phyloP scores from a whole-genome alignment of 92 coral and sea anemone species.

The Plumapathes pennacea region DNA sequence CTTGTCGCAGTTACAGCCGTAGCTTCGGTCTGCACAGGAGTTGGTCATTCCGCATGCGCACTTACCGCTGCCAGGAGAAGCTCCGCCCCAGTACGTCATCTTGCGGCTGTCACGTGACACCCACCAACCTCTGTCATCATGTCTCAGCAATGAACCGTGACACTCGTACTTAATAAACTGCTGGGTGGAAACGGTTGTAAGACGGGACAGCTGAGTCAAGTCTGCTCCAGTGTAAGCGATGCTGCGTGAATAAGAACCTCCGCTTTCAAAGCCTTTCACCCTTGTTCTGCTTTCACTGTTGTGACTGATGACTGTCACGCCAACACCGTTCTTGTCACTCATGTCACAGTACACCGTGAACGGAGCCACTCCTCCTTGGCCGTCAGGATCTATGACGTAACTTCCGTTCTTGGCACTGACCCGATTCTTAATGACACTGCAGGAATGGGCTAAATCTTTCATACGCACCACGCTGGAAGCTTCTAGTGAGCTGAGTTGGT shows the following conservation, averaged over 20 bases:
- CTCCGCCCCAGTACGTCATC: slow-evolving; percentile 33
- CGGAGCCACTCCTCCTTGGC: slow-evolving; percentile 33
- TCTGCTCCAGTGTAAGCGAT: neutral
- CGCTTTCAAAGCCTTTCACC: slow-evolving; percentile 14
- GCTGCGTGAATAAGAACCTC: neutral
- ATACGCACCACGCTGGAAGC: slow-evolving; percentile 19
- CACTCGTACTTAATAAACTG: too few species aligned
- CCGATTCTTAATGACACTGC: slow-evolving; percentile 4
- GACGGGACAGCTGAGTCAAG: too few species aligned
- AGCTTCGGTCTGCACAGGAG: slow-evolving; percentile 11
- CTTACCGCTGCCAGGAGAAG: slow-evolving; percentile 26
- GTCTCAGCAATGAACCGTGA: too few species aligned
- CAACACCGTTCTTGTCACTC: slow-evolving; percentile 53
- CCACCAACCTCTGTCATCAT: slow-evolving; percentile 8
- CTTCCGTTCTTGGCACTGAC: slow-evolving; percentile 12
- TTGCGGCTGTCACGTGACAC: slow-evolving; percentile 15
- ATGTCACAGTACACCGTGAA: slow-evolving; percentile 48
- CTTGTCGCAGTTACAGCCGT: slow-evolving; percentile 43
- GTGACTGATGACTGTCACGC: slow-evolving; percentile 60
- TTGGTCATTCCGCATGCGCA: slow-evolving; percentile 67
- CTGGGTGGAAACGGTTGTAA: too few species aligned
- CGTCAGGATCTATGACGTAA: slow-evolving; percentile 50
- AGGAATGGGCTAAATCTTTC: slow-evolving; percentile 2
- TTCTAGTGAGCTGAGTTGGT: slow-evolving; percentile 17
- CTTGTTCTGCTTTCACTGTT: slow-evolving; percentile 52